Evolutionary conservation across 2,797 vertebrate genomes (phyloP), one percentile per base, ranked within the genome.

Genomic region (Acipenser ruthenus): DNA sequence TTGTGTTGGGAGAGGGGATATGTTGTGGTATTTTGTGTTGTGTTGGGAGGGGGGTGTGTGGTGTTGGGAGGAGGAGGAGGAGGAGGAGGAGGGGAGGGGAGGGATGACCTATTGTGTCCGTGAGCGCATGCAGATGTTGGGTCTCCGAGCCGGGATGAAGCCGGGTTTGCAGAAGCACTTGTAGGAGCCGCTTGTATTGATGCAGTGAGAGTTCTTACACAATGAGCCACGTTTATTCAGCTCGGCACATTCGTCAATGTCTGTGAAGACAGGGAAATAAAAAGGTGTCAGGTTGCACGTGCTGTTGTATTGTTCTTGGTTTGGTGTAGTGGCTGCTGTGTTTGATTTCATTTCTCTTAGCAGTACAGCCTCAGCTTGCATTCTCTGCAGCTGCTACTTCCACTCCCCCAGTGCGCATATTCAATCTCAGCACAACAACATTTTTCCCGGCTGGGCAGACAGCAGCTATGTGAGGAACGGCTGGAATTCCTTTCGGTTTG

Each of bases 241-340:
- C 61, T 93, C 92, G 8, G 85, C 79, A 74, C 94, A 96, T 79
- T 96, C 94, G 9, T 96, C 91, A 1, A 95, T 89, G 80, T 96
- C 94, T 96, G 79, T 9, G 65, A 52, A 68, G 49, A 62, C 53
- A 63, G 10, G 50, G 15, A 73, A 7, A 70, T 4, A 8, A 60
- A 53, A 18, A 6, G 9, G 8, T 52, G 52, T 62, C 65, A 59
- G 55, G 7, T 53, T 7, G 23, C 15, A 11, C 11, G 8, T 55
- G 9, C 18, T 37, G 8, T 37, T 48, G 18, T 37, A 12, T 6
- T 37, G 15, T 6, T 37, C 23, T 37, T 37, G 23, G 23, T 37
- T 37, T 37, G 23, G 23, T 37, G 23, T 4, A 37, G 23, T 37
- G 23, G 23, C 23, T 37, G 23, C 23, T 37, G 23, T 3, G 23